Evolutionary conservation across 2,797 vertebrate genomes (phyloP).

Genomic region (Acestrorhynchus altus): DNA sequence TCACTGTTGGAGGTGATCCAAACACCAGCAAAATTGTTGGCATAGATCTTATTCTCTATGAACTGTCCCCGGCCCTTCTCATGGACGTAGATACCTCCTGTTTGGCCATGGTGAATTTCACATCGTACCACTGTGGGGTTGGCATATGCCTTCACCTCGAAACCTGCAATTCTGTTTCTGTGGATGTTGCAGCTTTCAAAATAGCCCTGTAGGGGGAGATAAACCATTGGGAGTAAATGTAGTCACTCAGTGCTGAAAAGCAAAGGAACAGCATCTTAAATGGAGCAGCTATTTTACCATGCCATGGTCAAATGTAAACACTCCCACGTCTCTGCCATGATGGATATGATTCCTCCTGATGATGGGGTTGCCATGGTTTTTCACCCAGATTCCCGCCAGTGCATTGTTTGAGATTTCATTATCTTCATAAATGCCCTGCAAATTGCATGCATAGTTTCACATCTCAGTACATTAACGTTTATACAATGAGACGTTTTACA

Average conservation of each 20-base stretch:
- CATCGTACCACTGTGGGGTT: conserved; percentile 98
- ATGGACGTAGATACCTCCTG: conserved; percentile 98
- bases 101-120: conserved; percentile 99
- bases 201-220: conserved; percentile 85
- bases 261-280: conserved; percentile 28
- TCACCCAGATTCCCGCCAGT: conserved; percentile 98
- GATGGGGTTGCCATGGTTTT: conserved; percentile 99
- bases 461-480: not conserved
- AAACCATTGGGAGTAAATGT: conserved; percentile 15
- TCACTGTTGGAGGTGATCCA: conserved; percentile 99
- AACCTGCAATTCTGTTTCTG: conserved; percentile 97
- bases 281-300: conserved; percentile 83
- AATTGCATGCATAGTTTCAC: not conserved
- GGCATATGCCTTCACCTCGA: conserved; percentile 98
- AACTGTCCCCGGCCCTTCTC: conserved; percentile 99
- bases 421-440: conserved; percentile 96
- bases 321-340: conserved; percentile 96
- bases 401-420: conserved; percentile 99
- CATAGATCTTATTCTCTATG: conserved; percentile 99
- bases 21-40: conserved; percentile 99
- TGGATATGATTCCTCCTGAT: conserved; percentile 99
- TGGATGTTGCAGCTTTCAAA: conserved; percentile 99
- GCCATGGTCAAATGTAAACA: conserved; percentile 99
- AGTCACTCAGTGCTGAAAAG: conserved; percentile 9
- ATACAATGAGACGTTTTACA: not conserved